Base-by-base conservation (phyloP, 2,113 vertebrate species). In the Toxostoma redivivum region DNA sequence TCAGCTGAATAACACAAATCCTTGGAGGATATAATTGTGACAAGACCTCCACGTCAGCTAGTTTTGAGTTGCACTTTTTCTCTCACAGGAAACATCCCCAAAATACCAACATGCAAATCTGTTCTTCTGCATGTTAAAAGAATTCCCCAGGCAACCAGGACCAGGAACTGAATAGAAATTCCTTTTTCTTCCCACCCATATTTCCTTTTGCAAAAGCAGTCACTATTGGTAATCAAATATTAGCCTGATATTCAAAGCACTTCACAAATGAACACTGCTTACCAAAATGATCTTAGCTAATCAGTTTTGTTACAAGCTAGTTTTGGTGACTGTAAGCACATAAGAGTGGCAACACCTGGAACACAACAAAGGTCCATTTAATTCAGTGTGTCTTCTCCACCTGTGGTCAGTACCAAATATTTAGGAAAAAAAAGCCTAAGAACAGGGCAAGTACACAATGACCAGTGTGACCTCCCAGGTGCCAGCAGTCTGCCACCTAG, bases 71-170 rank as follows among this genome's bases (percentile, higher is more conserved):
- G 50, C 21, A 20, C 18, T 67, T 61, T 50, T 76, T 77, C 61
- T 74, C 65, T 62, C 44, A 40, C 4, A 20, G 73, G 81, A 94
- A 93, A 86, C 21, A 47, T 60, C 54, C 40, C 51, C 62, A 86
- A 77, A 88, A 90, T 69, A 86, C 50, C 74, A 93, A 90, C 66
- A 91, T 57, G 90, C 54, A 92, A 88, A 90, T 94, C 71, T 86
- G 20, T 62, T 66, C 58, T 86, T 72, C 60, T 93, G 64, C 48
- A 12, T 72, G 71, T 81, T 94, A 28, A 62, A 92, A 92, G 54
- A 87, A 96, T 94, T 95, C 79, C 37, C 87, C 93, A 88, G 87
- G 92, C 88, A 94, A 91, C 82, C 19, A 44, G 60, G 35, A 95
- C 7, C 1, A 1, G 54, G 38, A 83, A 65, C 58, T 69, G 54